These are phyloP conservation scores for Palythoa heliodiscus DNA, from an alignment of 92 coral and sea anemone genomes.

Conservation along the genomic window DNA sequence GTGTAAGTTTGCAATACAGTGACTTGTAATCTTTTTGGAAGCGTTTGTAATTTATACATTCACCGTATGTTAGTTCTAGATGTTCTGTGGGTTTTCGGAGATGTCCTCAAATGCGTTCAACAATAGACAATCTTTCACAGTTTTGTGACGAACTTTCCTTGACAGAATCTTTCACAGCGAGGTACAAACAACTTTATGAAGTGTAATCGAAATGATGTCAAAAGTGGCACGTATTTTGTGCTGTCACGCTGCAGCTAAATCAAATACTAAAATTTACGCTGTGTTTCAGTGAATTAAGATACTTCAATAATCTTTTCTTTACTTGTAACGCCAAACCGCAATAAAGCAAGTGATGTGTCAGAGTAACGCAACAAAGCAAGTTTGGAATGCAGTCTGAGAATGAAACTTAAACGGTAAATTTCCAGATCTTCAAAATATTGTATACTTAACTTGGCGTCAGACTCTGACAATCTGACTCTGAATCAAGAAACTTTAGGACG, in stretches of 20 bases:
- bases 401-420: neutral
- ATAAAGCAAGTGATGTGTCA: neutral
- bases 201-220: slow-evolving; percentile 30
- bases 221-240: slow-evolving; percentile 13
- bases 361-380: neutral
- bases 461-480: no score
- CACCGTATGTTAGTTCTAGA: slow-evolving; percentile 47
- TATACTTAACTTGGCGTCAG: neutral
- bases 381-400: neutral
- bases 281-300: neutral
- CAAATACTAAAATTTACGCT: neutral
- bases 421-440: neutral
- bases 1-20: slow-evolving; percentile 84
- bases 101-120: slow-evolving; percentile 41
- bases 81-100: slow-evolving; percentile 50
- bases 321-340: neutral
- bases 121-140: slow-evolving; percentile 52
- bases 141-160: slow-evolving; percentile 52
- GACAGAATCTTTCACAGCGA: slow-evolving; percentile 45
- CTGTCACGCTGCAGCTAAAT: slow-evolving; percentile 16
- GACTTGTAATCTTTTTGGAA: slow-evolving; percentile 65
- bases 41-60: slow-evolving; percentile 64
- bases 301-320: neutral
- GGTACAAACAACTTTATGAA: slow-evolving; percentile 50
- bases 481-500: neutral